These are phyloP conservation scores for Chaetoderma sp. DNA, from an alignment of 2,888 invertebrate species.

Conservation along the genomic window DNA sequence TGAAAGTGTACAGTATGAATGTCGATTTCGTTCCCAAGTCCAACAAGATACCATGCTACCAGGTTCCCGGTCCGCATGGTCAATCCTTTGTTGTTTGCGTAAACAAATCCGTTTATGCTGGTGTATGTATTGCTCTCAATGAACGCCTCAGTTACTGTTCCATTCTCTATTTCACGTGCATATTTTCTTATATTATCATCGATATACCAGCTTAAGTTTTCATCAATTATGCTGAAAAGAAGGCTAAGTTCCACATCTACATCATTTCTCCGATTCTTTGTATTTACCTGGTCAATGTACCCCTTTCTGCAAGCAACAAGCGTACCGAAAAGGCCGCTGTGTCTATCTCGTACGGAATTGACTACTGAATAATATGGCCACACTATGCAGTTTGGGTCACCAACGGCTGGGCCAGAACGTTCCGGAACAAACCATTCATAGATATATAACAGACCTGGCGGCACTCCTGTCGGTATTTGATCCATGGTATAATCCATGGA, in stretches of 20 bases:
- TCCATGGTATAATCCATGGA: too few relatives aligned
- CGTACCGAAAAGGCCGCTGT: conserved; percentile 28
- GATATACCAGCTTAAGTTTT: conserved; percentile 46
- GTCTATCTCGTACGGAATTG: conserved; percentile 22
- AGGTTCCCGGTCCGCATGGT: conserved; percentile 30
- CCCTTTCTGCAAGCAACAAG: conserved; percentile 28
- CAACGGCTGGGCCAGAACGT: conserved; percentile 15
- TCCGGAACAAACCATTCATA: conserved; percentile 15
- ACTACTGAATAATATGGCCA: conserved; percentile 30
- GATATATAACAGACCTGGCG: conserved; percentile 3
- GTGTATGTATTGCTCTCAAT: conserved; percentile 39
- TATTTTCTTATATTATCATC: conserved; percentile 38
- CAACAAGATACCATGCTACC: conserved; percentile 39
- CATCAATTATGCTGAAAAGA: conserved; percentile 45
- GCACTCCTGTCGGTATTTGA: too few relatives aligned
- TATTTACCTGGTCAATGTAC: conserved; percentile 15
- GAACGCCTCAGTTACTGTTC: conserved; percentile 35
- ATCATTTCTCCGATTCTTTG: conserved; percentile 13
- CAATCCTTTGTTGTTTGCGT: conserved; percentile 36
- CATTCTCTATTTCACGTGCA: conserved; percentile 1
- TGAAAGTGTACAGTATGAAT: conserved; percentile 51
- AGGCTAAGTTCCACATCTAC: conserved; percentile 43
- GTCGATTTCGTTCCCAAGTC: conserved; percentile 38
- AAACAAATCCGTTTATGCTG: conserved; percentile 40
- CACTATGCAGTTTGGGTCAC: conserved; percentile 26